Evolutionary conservation across 2,797 vertebrate genomes (phyloP).

Genomic region (Nyctibius grandis): DNA sequence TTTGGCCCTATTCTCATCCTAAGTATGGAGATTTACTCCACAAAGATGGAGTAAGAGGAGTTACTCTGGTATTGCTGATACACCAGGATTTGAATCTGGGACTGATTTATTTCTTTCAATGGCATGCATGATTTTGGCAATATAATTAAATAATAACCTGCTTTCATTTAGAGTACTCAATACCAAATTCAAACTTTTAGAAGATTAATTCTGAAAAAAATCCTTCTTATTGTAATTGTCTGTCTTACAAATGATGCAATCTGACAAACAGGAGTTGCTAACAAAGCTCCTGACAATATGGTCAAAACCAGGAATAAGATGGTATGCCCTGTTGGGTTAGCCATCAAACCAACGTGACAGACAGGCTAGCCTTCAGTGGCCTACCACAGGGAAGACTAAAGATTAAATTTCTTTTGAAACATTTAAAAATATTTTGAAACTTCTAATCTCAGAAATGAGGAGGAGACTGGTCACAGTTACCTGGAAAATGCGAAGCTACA

Average conservation of each 20-base stretch:
- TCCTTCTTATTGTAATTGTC: background rate
- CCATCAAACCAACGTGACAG: background rate
- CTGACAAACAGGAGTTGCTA: background rate
- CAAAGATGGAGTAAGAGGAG: background rate
- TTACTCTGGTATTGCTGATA: background rate
- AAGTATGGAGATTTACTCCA: background rate
- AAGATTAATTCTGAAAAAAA: background rate
- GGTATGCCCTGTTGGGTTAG: background rate
- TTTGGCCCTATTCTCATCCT: background rate
- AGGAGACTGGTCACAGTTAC: background rate
- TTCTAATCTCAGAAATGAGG: background rate
- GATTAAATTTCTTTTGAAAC: background rate
- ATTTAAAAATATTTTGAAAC: constrained; percentile 3
- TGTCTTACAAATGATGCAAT: background rate
- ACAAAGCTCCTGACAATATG: background rate
- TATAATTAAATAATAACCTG: background rate
- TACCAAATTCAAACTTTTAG: background rate
- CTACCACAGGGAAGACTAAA: background rate
- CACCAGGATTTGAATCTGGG: background rate
- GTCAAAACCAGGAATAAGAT: background rate
- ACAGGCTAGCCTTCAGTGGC: background rate
- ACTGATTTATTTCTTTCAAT: background rate
- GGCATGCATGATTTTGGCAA: background rate
- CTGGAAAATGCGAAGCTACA: background rate
- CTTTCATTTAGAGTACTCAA: background rate